These are phyloP conservation scores for Popillia japonica DNA, from an alignment of 1,140 invertebrate genomes.

Conservation along the genomic window DNA sequence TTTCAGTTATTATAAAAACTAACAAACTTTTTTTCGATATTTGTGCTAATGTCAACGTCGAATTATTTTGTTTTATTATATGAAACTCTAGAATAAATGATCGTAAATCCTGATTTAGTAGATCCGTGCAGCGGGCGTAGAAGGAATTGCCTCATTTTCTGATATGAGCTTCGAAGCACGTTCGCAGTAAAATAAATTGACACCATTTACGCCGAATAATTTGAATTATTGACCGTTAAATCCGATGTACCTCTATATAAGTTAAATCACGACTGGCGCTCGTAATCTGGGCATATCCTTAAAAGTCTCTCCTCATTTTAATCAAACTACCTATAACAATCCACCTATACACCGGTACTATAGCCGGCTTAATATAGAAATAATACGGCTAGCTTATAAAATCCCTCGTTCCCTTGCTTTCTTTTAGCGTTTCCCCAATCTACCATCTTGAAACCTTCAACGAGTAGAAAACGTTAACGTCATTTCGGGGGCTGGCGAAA, in stretches of 20 bases:
- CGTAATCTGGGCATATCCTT: background rate
- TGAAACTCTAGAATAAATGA: background rate
- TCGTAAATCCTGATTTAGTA: background rate
- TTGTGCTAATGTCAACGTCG: too few relatives aligned
- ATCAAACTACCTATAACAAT: background rate
- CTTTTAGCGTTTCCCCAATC: background rate
- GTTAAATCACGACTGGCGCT: background rate
- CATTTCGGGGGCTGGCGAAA: background rate
- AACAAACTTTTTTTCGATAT: too few relatives aligned
- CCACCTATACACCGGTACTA: too few relatives aligned
- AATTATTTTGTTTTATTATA: background rate
- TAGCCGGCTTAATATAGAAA: background rate
- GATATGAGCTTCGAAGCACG: background rate
- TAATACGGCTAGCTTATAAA: background rate
- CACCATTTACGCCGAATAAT: background rate
- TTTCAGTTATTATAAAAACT: too few relatives aligned
- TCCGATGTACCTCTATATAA: background rate
- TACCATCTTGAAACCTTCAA: background rate
- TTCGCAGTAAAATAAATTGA: background rate
- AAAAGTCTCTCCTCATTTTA: background rate
- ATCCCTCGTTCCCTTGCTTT: background rate
- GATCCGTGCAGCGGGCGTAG: background rate
- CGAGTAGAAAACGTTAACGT: background rate
- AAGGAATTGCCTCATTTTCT: background rate
- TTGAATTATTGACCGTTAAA: conserved; percentile 14